phyloP scores from a whole-genome alignment of 35 echinoderm and acorn worm species.

The Heliocidaris tuberculata region DNA sequence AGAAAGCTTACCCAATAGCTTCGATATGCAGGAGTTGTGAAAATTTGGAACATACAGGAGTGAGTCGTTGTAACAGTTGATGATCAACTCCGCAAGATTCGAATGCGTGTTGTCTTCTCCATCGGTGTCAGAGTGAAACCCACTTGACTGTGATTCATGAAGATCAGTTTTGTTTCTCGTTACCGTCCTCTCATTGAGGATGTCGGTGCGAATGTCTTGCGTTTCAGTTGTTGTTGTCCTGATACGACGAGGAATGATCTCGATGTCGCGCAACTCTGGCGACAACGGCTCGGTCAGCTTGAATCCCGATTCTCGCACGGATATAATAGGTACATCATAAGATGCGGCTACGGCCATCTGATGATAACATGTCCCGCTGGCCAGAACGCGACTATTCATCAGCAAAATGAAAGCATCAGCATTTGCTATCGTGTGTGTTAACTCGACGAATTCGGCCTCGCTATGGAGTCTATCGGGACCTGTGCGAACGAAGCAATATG shows the following conservation, averaged over 20 bases:
- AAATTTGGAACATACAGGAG: conserved; percentile 73
- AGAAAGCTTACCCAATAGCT: conserved; percentile 73
- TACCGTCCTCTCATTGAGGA: not conserved
- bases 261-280: conserved; percentile 56
- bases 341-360: conserved; percentile 64
- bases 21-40: conserved; percentile 81
- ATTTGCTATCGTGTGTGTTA: conserved; percentile 49
- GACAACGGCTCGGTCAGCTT: conserved; percentile 56
- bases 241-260: conserved; percentile 51
- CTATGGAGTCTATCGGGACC: conserved; percentile 57
- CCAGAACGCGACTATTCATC: conserved; percentile 56
- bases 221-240: not conserved
- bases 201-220: not conserved
- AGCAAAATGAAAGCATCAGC: conserved; percentile 81
- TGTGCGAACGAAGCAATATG: conserved; percentile 68
- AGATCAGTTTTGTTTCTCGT: not conserved
- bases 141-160: conserved; percentile 58
- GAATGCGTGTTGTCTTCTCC: conserved; percentile 16
- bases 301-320: conserved; percentile 68
- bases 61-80: conserved; percentile 53
- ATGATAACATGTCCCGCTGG: conserved; percentile 57
- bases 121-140: conserved; percentile 66
- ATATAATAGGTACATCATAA: conserved; percentile 60
- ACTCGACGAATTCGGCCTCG: conserved; percentile 52
- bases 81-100: conserved; percentile 57